Evolutionary conservation across 2,113 vertebrate species (phyloP), one percentile per base, ranked within the genome.

Genomic region (Sorex araneus): DNA sequence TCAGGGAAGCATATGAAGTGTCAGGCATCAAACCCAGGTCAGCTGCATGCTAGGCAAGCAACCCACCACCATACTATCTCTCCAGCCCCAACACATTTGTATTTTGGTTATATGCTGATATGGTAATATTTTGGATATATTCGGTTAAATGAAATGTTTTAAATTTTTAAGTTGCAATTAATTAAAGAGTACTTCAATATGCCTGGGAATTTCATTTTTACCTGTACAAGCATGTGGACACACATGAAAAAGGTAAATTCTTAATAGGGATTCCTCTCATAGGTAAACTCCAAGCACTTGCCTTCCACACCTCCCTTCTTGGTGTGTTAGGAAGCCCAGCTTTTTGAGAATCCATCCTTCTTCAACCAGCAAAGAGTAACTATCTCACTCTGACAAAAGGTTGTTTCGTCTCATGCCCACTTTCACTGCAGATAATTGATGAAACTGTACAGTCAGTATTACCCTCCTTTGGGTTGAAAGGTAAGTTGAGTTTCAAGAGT

Each of bases 171-270:
- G 34, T 67, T 28, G 70, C 36, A 18, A 63, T 83, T 27, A 74
- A 40, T 32, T 70, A 19, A 13, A 36, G 18, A 70, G 30, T 63
- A 60, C 70, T 88, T 63, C 43, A 60, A 93, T 28, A 71, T 36
- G 66, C 5, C 13, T 28, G 19, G 12, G 25, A 93, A 77, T 77
- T 83, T 47, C 11, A 70, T 70, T 70, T 67, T 70, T 77, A 92
- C 21, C 28, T 36, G 30, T 32, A 57, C 25, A 6, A 47, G 8
- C 25, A 77, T 34, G 34, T 76, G 30, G 34, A 34, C 69, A 50
- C 43, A n/a, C 43, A 76, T 43, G 84, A 28, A 67, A 84, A 92
- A 81, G n/a, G 43, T 57, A 54, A 87, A 64, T 32, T 21, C 40
- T 74, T 45, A 47, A 45, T 4, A 88, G 19, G 8, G 3, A 25